phyloP scores from a whole-genome alignment of 2,113 vertebrate genomes.

The Oophaga pumilio region DNA sequence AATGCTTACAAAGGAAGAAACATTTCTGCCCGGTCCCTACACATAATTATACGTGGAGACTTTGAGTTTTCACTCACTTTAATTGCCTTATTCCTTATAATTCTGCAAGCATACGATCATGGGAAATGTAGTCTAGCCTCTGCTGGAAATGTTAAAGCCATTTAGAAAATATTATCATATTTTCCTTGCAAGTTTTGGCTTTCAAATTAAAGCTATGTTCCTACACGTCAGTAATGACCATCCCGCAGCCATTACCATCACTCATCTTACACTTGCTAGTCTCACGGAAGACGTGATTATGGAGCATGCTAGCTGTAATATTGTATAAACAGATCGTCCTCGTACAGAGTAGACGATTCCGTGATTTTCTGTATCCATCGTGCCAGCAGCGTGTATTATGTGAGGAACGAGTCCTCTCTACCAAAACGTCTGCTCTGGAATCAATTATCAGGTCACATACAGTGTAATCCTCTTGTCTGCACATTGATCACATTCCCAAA shows the following conservation, averaged over 20 bases:
- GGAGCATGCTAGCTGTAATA: not conserved
- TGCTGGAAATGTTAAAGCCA: not conserved
- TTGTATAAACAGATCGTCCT: slow-evolving; percentile 1
- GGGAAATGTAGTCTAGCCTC: slow-evolving; percentile 2
- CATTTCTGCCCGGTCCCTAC: not conserved
- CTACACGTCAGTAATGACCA: not conserved
- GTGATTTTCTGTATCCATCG: slow-evolving; percentile 13
- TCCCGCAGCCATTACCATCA: slow-evolving; percentile 5
- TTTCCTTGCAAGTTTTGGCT: not conserved
- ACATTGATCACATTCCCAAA: slow-evolving; percentile 30
- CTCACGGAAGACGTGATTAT: slow-evolving; percentile 22
- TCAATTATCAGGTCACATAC: slow-evolving; percentile 28
- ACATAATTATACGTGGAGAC: not conserved
- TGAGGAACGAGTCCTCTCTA: slow-evolving; percentile 10
- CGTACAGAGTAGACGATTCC: not conserved
- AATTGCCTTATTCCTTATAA: not conserved
- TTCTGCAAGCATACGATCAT: not conserved
- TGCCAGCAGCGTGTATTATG: slow-evolving; percentile 11
- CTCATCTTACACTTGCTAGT: not conserved
- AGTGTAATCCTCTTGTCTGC: slow-evolving; percentile 30
- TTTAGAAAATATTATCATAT: not conserved
- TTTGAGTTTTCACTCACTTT: not conserved
- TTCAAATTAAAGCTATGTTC: not conserved
- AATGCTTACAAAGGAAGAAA: not conserved
- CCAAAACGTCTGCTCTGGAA: slow-evolving; percentile 20